These are phyloP conservation scores for Phalangium opilio DNA, from an alignment of 2,888 invertebrate species.

Conservation along the genomic window DNA sequence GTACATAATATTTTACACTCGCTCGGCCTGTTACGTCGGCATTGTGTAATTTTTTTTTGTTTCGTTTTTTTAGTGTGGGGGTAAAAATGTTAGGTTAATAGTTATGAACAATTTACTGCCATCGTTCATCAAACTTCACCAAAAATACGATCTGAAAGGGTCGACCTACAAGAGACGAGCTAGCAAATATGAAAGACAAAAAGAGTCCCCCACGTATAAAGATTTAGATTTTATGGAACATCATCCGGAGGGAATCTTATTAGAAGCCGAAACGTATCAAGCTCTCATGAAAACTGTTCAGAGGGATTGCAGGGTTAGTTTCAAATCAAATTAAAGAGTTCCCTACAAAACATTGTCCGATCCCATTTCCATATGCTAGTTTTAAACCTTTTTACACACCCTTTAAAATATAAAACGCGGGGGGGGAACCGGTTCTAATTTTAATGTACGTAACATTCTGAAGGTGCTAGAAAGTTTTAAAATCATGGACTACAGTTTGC, in stretches of 20 bases:
- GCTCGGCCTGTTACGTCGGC: too few relatives aligned
- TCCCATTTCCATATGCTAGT: too few relatives aligned
- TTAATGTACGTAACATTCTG: too few relatives aligned
- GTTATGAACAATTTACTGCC: constrained; percentile 99
- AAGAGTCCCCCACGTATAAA: constrained; percentile 86
- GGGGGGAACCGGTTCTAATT: too few relatives aligned
- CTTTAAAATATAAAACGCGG: too few relatives aligned
- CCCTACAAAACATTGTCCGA: too few relatives aligned
- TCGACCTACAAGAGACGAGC: constrained; percentile 98
- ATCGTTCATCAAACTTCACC: constrained; percentile 79
- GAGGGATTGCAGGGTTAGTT: constrained; percentile 84
- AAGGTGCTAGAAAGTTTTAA: constrained; percentile 49
- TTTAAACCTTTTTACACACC: too few relatives aligned
- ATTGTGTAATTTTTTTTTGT: too few relatives aligned
- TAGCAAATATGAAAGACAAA: constrained; percentile 79
- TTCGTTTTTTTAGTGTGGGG: constrained; percentile 63
- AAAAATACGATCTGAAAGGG: constrained; percentile 97
- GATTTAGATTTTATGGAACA: constrained; percentile 97
- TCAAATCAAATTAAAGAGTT: too few relatives aligned
- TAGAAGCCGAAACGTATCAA: constrained; percentile 89
- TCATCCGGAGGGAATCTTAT: constrained; percentile 80
- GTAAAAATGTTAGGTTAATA: constrained; percentile 93
- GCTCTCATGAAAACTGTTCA: constrained; percentile 93
- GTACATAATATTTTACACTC: too few relatives aligned
- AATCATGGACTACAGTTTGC: constrained; percentile 98